Evolutionary conservation across 2,888 invertebrate species (phyloP).

Genomic region (Drosophila neotestacea): DNA sequence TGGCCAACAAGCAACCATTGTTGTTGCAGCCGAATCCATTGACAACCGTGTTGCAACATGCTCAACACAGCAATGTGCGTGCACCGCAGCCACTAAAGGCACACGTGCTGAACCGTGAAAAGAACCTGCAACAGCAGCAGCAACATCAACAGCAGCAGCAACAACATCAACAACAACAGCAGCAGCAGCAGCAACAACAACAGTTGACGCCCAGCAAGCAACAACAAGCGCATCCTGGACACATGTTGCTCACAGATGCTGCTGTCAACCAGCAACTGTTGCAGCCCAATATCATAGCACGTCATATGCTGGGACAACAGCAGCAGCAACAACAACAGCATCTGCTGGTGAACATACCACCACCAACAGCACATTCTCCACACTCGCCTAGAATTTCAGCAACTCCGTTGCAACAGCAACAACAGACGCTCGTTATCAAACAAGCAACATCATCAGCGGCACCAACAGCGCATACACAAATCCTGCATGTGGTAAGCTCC

Average conservation of each 20-base stretch:
- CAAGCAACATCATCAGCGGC: slow-evolving; percentile 65
- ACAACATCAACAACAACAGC: slow-evolving; percentile 62
- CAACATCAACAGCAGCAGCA: slow-evolving; percentile 66
- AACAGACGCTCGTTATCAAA: slow-evolving; percentile 81
- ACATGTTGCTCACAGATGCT: slow-evolving; percentile 75
- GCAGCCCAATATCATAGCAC: slow-evolving; percentile 72
- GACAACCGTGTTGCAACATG: slow-evolving; percentile 83
- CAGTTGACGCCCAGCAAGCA: slow-evolving; percentile 71
- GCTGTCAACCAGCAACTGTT: slow-evolving; percentile 76
- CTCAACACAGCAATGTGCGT: slow-evolving; percentile 83
- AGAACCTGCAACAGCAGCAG: slow-evolving; percentile 75
- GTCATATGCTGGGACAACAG: slow-evolving; percentile 63
- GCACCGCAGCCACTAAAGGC: slow-evolving; percentile 88
- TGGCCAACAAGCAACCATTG: slow-evolving; percentile 77
- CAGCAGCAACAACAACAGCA: slow-evolving; percentile 76
- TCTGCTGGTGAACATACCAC: slow-evolving; percentile 83
- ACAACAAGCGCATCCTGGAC: slow-evolving; percentile 60
- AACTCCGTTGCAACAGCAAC: slow-evolving; percentile 54
- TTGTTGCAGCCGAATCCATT: slow-evolving; percentile 77
- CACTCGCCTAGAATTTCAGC: slow-evolving; percentile 63
- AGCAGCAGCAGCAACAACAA: slow-evolving; percentile 70
- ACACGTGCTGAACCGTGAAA: slow-evolving; percentile 87
- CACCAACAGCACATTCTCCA: slow-evolving; percentile 79
- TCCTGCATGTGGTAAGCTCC: slow-evolving; percentile 82
- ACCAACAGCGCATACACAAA: slow-evolving; percentile 64